Conservation (phyloP, 1,140 invertebrate genomes). For the Oppia nitens region DNA sequence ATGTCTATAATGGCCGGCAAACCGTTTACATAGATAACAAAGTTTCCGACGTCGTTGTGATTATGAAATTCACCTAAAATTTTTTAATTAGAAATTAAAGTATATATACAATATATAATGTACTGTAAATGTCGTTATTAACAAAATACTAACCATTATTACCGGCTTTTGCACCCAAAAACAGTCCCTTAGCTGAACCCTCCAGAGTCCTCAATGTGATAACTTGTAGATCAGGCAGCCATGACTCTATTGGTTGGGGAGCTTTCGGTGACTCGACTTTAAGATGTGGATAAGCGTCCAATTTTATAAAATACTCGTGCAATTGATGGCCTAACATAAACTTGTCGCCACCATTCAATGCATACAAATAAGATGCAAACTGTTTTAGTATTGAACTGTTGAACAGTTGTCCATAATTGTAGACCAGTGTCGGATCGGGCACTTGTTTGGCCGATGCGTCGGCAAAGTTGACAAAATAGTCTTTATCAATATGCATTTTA, state of each 20-base stretch:
- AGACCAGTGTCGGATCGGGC: not conserved
- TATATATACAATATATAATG: not conserved
- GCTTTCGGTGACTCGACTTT: not conserved
- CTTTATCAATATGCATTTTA: conserved; percentile 8
- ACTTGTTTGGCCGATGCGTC: not conserved
- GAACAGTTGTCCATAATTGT: conserved; percentile 11
- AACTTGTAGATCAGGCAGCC: conserved; percentile 1
- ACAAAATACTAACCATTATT: not conserved
- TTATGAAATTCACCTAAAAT: conserved; percentile 5
- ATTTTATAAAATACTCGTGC: not conserved
- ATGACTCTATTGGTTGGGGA: not conserved
- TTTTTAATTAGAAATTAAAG: not conserved
- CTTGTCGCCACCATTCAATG: not conserved
- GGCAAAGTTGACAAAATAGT: conserved; percentile 13
- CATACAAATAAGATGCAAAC: conserved; percentile 3
- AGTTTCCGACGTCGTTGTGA: conserved; percentile 8
- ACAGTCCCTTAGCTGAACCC: not conserved
- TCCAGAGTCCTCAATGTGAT: not conserved
- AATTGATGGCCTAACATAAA: not conserved
- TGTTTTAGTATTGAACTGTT: conserved; percentile 10
- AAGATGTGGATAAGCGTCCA: not conserved
- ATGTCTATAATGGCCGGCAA: not conserved
- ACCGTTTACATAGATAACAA: not conserved
- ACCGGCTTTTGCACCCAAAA: conserved; percentile 8
- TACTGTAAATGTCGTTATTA: not conserved